A percentile compares a stretch with the other conserved stretches of the same genome.
Conservation (phyloP, 2,113 vertebrate genomes). For the Paratilapia polleni region DNA sequence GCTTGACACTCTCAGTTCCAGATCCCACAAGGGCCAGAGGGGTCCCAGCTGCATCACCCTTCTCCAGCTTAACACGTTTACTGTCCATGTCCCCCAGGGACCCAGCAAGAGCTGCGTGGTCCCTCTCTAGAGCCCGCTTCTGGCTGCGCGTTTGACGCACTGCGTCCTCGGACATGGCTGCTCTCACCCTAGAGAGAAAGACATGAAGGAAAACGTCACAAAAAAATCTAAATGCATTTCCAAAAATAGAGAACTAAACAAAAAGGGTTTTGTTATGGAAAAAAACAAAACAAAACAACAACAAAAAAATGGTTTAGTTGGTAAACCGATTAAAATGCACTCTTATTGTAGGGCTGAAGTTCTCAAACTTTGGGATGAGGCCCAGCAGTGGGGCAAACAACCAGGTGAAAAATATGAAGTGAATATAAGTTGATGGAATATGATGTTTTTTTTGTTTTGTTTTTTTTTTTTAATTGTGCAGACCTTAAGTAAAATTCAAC, state of each 20-base stretch:
- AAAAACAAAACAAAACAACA: too few species aligned
- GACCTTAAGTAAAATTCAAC: not conserved
- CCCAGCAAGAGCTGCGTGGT: conserved; percentile 52
- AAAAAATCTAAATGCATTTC: not conserved
- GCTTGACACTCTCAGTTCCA: conserved; percentile 63
- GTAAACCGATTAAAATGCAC: not conserved
- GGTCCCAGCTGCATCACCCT: conserved; percentile 63
- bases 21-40: conserved; percentile 46
- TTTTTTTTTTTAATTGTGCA: not conserved
- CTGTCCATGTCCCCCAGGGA: conserved; percentile 81
- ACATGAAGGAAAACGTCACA: not conserved
- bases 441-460: not conserved
- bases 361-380: not conserved
- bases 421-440: not conserved
- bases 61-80: conserved; percentile 91
- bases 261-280: not conserved
- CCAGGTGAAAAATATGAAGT: not conserved
- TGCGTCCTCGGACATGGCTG: conserved; percentile 92
- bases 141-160: conserved; percentile 94
- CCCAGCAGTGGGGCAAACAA: not conserved
- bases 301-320: not conserved
- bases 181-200: conserved; percentile 67
- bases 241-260: not conserved
- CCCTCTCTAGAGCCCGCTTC: conserved; percentile 92
- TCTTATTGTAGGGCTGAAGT: not conserved